Evolutionary conservation across 2,888 invertebrate genomes (phyloP).

Genomic region (Hofmannophila pseudospretella): DNA sequence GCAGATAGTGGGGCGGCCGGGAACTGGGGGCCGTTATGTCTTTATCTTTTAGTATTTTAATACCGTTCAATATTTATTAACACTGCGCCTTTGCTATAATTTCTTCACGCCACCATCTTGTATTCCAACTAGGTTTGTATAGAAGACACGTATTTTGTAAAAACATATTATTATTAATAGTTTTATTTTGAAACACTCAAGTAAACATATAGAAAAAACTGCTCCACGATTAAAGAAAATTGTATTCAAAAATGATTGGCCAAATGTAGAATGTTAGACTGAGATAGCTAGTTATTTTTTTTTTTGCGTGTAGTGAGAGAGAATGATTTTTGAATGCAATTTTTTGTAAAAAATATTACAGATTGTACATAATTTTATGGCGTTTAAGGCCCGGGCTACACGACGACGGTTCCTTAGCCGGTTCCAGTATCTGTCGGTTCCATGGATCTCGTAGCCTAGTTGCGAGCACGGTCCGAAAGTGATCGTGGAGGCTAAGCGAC

Average conservation of each 20-base stretch:
- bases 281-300: neutral
- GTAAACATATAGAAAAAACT: slow-evolving; percentile 7
- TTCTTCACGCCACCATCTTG: neutral
- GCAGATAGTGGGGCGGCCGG: too few relatives aligned
- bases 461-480: too few relatives aligned
- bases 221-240: slow-evolving; percentile 23
- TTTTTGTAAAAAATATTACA: neutral
- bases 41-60: too few relatives aligned
- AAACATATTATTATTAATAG: slow-evolving; percentile 9
- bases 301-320: neutral
- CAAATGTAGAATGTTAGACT: neutral
- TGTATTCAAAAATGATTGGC: neutral
- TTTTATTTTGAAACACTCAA: slow-evolving; percentile 1
- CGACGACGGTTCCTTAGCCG: too few relatives aligned
- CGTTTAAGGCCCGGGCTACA: too few relatives aligned
- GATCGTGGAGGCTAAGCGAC: too few relatives aligned
- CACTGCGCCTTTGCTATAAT: too few relatives aligned
- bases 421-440: too few relatives aligned
- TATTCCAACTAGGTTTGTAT: slow-evolving; percentile 41
- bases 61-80: too few relatives aligned
- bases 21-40: too few relatives aligned
- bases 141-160: slow-evolving; percentile 51
- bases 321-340: slow-evolving; percentile 2
- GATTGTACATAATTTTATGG: too few relatives aligned
- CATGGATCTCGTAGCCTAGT: too few relatives aligned